phyloP scores from a whole-genome alignment of 2,113 vertebrate genomes.

The Axis porcinus region DNA sequence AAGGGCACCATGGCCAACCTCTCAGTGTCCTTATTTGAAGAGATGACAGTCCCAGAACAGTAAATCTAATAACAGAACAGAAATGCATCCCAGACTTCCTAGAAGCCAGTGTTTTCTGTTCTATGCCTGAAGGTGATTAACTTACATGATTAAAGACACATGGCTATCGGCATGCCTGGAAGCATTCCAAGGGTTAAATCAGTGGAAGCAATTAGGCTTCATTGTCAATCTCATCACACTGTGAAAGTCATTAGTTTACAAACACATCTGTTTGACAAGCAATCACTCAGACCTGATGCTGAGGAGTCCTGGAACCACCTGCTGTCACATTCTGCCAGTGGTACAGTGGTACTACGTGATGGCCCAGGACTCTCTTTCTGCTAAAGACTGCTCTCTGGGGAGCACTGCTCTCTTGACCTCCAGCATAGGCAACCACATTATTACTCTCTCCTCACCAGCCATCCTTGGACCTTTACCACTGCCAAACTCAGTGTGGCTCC shows the following conservation, averaged over 20 bases:
- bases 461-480: neutral
- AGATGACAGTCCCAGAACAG: neutral
- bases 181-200: conserved; percentile 69
- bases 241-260: conserved; percentile 71
- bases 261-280: conserved; percentile 61
- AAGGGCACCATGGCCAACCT: neutral
- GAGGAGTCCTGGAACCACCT: neutral
- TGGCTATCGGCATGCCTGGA: conserved; percentile 40
- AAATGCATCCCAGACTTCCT: neutral
- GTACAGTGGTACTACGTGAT: neutral
- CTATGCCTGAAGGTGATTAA: conserved; percentile 49
- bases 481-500: neutral
- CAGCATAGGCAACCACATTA: neutral
- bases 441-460: neutral
- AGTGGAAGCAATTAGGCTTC: conserved; percentile 60
- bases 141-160: conserved; percentile 64
- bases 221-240: conserved; percentile 62
- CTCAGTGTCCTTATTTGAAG: conserved; percentile 19
- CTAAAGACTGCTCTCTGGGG: neutral
- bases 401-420: neutral
- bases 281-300: conserved; percentile 21
- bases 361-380: neutral
- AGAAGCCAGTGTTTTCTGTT: neutral
- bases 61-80: neutral
- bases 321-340: neutral